These are phyloP conservation scores for Petrophora chlorosata DNA, from an alignment of 2,888 invertebrate genomes.

Conservation along the genomic window DNA sequence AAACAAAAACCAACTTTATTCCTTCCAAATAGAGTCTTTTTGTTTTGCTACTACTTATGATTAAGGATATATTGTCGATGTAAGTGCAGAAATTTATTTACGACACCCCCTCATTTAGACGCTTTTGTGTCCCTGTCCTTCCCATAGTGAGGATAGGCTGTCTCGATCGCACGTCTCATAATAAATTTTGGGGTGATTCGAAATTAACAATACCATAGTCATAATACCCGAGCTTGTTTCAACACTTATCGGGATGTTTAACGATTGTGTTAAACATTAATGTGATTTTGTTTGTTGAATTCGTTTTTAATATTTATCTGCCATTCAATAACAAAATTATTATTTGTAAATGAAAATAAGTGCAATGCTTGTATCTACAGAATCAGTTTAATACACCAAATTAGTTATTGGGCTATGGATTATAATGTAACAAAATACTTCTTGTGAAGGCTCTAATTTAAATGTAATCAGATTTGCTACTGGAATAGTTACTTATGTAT, in stretches of 20 bases:
- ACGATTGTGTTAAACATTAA: slow-evolving; percentile 49
- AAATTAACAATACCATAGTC: slow-evolving; percentile 73
- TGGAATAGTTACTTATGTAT: neutral
- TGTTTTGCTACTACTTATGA: slow-evolving; percentile 33
- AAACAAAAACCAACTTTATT: slow-evolving; percentile 43
- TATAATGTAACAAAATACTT: no score
- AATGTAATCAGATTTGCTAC: no score
- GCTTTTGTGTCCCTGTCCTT: slow-evolving; percentile 55
- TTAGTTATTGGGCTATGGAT: no score
- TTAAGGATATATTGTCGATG: slow-evolving; percentile 67
- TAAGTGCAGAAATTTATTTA: slow-evolving; percentile 71
- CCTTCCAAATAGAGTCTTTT: slow-evolving; percentile 33
- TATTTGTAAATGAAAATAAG: no score
- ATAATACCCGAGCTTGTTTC: slow-evolving; percentile 68
- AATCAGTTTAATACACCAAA: no score
- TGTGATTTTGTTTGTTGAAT: slow-evolving; percentile 39
- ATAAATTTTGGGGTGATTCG: slow-evolving; percentile 71
- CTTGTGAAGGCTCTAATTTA: no score
- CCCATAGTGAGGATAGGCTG: slow-evolving; percentile 40
- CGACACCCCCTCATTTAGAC: slow-evolving; percentile 74
- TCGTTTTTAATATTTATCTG: slow-evolving; percentile 3
- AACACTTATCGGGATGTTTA: slow-evolving; percentile 57
- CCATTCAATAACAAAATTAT: no score
- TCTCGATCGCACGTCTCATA: slow-evolving; percentile 56
- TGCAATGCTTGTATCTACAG: no score